A percentile compares a stretch with the other conserved stretches of the same genome.
Evolutionary conservation across 2,113 vertebrate species (phyloP).

Genomic region (Scatophagus argus): DNA sequence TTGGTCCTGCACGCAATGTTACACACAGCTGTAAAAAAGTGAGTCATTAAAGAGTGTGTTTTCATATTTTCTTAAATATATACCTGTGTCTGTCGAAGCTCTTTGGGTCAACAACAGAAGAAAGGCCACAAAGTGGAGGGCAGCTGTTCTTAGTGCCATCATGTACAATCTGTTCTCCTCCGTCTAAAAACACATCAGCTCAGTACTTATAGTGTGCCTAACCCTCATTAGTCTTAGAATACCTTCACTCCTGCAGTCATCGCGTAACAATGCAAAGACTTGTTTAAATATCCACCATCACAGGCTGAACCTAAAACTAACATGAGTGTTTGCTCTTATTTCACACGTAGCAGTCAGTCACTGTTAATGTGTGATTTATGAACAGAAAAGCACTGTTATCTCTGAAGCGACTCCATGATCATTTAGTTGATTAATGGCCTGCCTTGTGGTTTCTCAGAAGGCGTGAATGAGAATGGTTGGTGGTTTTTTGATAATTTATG

Average conservation of each 20-base stretch:
- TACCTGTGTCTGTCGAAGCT: constrained; percentile 45
- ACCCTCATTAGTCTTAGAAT: constrained; percentile 14
- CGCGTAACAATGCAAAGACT: neutral
- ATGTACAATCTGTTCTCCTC: constrained; percentile 6
- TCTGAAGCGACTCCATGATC: neutral
- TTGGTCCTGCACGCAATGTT: constrained; percentile 22
- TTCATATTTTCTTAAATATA: neutral
- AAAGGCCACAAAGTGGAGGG: constrained; percentile 52
- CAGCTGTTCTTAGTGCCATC: constrained; percentile 29
- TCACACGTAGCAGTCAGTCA: constrained; percentile 7
- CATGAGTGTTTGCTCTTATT: constrained; percentile 25
- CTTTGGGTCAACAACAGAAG: constrained; percentile 54
- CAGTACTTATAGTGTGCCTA: constrained; percentile 51
- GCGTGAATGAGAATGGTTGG: neutral
- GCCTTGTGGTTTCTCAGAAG: neutral
- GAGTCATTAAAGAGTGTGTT: neutral
- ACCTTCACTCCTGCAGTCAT: constrained; percentile 6
- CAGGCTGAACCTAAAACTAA: constrained; percentile 10
- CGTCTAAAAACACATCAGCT: neutral
- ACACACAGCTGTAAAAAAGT: neutral
- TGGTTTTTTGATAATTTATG: constrained; percentile 3
- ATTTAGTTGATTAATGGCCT: constrained; percentile 50
- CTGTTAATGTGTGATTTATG: constrained; percentile 11
- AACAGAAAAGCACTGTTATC: constrained; percentile 28
- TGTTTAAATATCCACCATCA: constrained; percentile 10